Evolutionary conservation across 2,113 vertebrate species (phyloP).

Genomic region (Stomatorhinus ivindoensis): DNA sequence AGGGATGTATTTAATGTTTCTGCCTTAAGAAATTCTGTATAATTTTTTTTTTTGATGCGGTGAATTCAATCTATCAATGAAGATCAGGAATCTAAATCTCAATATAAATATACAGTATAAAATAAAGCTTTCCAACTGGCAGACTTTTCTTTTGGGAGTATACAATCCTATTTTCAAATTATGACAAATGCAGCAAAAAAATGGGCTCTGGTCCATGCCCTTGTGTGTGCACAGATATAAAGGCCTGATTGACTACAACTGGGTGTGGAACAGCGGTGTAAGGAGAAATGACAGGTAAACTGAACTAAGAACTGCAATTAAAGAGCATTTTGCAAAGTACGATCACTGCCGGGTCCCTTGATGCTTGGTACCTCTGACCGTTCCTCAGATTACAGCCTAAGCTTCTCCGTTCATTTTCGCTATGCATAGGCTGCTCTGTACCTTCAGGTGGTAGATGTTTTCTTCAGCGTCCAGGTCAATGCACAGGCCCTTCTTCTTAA

Average conservation of each 20-base stretch:
- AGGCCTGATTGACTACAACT: background rate
- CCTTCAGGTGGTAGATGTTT: slow-evolving; percentile 95
- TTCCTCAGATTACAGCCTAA: background rate
- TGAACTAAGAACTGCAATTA: background rate
- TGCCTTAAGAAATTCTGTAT: background rate
- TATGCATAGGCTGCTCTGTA: slow-evolving; percentile 35
- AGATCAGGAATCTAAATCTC: background rate
- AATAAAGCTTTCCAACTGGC: background rate
- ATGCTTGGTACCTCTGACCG: background rate
- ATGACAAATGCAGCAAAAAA: background rate
- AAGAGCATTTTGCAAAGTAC: background rate
- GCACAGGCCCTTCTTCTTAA: slow-evolving; percentile 90
- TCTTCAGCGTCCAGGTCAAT: slow-evolving; percentile 90
- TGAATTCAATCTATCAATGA: background rate
- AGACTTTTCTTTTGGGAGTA: background rate
- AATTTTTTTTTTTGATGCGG: background rate
- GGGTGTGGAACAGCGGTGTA: background rate
- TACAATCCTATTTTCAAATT: background rate
- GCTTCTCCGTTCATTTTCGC: background rate
- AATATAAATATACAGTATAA: background rate
- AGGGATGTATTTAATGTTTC: background rate
- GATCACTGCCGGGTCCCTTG: background rate
- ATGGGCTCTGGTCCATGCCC: background rate
- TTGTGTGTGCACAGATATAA: background rate
- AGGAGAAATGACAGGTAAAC: background rate